Base-by-base conservation (phyloP, 2,113 vertebrate species). In the Macquaria ambigua region DNA sequence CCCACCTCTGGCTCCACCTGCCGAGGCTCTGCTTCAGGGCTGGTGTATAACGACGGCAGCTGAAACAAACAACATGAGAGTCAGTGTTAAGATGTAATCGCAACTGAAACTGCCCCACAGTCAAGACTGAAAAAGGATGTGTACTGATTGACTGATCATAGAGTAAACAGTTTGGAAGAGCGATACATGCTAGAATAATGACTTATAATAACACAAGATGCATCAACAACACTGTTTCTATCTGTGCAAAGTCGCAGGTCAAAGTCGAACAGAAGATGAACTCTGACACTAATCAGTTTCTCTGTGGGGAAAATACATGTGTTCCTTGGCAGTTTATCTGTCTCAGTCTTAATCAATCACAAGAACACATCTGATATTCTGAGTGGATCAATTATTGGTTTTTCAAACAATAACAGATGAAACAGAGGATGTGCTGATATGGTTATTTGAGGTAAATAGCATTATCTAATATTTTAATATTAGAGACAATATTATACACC, bases 11-110 rank as follows among this genome's bases (percentile, higher is more conserved):
- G 91, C 85, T 97, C 96, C 92, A 90, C 94, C 69, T 90, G 93
- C n/a, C 82, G 96, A 72, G 89, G 89, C 71, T 94, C 94, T 16
- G 75, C 82, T 14, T 93, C 90, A 37, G 98, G 97, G 69, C 85
- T 91, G 53, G 94, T 96, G 94, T 99, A 99, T 31, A 99, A 93
- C 58, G 98, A 98, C 1, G 93, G 94, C 88, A 99, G 95, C 98
- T 99, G 93, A 68, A 89, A 83, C 50, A 28, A 59, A 31, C 1
- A 6, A 16, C 39, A 58, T 0, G 52, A 55, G 5, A 1, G 3
- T 56, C 21, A 6, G 50, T 21, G 43, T 11, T 18, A 4, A 12
- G 28, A 31, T 4, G 43, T 46, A 46, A 46, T 46, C 41, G 11
- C 41, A 43, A 11, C 39, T 61, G 14, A 28, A 41, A 41, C 41